phyloP scores from a whole-genome alignment of 2,888 invertebrate species.

The Lasioglossum leucozonium region DNA sequence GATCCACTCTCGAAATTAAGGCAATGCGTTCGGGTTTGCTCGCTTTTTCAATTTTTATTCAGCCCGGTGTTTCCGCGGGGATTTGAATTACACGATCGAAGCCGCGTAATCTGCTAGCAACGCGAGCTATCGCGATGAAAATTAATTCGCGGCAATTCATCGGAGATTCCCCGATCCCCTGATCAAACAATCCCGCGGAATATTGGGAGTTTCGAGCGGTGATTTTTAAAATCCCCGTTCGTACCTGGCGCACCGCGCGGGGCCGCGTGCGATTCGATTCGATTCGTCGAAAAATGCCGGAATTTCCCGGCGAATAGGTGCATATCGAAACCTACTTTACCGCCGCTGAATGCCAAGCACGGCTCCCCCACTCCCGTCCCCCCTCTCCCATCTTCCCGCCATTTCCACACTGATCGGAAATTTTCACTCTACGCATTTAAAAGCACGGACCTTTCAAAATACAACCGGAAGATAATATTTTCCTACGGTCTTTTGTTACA shows the following conservation, averaged over 20 bases:
- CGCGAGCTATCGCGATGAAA: slow-evolving; percentile 54
- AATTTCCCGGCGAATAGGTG: slow-evolving; percentile 36
- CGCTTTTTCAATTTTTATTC: slow-evolving; percentile 48
- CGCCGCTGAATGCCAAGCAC: slow-evolving; percentile 1
- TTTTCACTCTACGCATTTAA: neutral
- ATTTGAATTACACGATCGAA: slow-evolving; percentile 53
- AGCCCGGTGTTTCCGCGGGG: slow-evolving; percentile 15
- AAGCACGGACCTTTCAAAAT: neutral
- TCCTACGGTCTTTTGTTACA: neutral
- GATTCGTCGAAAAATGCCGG: slow-evolving; percentile 12
- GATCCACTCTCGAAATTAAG: slow-evolving; percentile 33
- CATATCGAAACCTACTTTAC: slow-evolving; percentile 34
- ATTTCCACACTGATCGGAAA: neutral
- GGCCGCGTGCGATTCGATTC: neutral
- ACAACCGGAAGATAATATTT: slow-evolving; percentile 1
- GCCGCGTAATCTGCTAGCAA: slow-evolving; percentile 48
- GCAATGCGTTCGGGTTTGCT: slow-evolving; percentile 26
- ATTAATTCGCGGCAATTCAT: slow-evolving; percentile 58
- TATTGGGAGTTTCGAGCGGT: slow-evolving; percentile 49
- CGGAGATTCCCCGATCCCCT: slow-evolving; percentile 51
- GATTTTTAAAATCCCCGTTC: slow-evolving; percentile 30
- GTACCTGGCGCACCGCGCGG: neutral
- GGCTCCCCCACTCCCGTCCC: no score
- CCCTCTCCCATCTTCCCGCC: no score
- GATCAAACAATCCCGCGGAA: slow-evolving; percentile 52